Evolutionary conservation across 1,140 invertebrate species (phyloP).

Genomic region (Pseudomyrmex sp.): DNA sequence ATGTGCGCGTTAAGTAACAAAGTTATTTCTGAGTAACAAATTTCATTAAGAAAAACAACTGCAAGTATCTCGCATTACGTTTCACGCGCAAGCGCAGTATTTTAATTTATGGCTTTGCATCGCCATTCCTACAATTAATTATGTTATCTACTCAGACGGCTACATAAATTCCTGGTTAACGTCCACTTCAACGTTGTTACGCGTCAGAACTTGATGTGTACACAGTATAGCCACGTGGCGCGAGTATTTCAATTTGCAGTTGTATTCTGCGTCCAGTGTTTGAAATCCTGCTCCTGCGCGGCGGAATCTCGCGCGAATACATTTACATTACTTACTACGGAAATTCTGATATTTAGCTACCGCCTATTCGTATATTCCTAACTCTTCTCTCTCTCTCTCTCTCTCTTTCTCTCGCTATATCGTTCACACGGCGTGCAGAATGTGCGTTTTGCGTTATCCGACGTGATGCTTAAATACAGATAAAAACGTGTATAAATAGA

Average conservation of each 20-base stretch:
- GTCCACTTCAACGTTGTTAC: slow-evolving; percentile 58
- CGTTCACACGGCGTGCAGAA: slow-evolving; percentile 41
- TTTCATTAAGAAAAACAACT: background rate
- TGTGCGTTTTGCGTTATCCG: slow-evolving; percentile 53
- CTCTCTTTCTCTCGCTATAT: slow-evolving; percentile 20
- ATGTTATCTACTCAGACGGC: slow-evolving; percentile 55
- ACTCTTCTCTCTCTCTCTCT: background rate
- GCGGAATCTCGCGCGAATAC: slow-evolving; percentile 68
- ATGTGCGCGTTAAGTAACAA: background rate
- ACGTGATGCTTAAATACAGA: slow-evolving; percentile 38
- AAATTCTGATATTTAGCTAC: slow-evolving; percentile 71
- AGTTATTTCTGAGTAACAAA: background rate
- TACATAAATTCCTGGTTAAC: slow-evolving; percentile 61
- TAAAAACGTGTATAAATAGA: slow-evolving; percentile 22
- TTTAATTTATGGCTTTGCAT: slow-evolving; percentile 13
- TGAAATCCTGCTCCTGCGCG: slow-evolving; percentile 50
- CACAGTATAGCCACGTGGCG: slow-evolving; percentile 37
- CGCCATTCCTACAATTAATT: slow-evolving; percentile 49
- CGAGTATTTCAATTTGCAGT: slow-evolving; percentile 74
- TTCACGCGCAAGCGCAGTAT: background rate
- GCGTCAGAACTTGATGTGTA: slow-evolving; percentile 30
- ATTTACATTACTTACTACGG: slow-evolving; percentile 65
- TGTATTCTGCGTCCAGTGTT: slow-evolving; percentile 46
- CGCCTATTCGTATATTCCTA: slow-evolving; percentile 55
- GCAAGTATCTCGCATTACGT: slow-evolving; percentile 8